Percentiles rank a stretch among this genome's conserved stretches.
phyloP scores from a whole-genome alignment of 2,797 vertebrate genomes.

The Melanogrammus aeglefinus region DNA sequence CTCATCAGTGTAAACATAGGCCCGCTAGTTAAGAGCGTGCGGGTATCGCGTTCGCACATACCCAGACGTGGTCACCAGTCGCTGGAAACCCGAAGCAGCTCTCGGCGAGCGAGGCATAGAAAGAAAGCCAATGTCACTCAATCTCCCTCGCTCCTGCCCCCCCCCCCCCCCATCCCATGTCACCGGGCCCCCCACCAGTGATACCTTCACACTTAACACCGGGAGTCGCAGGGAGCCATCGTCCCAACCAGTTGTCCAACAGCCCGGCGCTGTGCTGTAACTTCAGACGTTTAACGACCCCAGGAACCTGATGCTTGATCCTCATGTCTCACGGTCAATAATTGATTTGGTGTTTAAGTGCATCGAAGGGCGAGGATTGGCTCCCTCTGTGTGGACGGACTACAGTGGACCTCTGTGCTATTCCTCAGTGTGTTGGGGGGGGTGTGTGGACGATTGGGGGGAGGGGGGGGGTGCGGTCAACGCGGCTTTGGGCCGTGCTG shows the following conservation, averaged over 20 bases:
- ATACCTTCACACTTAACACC: background rate
- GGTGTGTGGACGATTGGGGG: too few relatives aligned
- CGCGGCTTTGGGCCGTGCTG: background rate
- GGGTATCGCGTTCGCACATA: slow-evolving; percentile 27
- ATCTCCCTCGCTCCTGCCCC: slow-evolving; percentile 41
- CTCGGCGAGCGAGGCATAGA: slow-evolving; percentile 38
- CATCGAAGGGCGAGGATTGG: too few relatives aligned
- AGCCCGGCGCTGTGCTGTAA: background rate
- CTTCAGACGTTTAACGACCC: background rate
- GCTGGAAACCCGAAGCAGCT: slow-evolving; percentile 43
- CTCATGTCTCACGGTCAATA: background rate
- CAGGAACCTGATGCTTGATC: background rate
- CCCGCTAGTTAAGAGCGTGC: background rate
- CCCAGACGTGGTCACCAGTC: slow-evolving; percentile 34
- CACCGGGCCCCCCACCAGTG: background rate
- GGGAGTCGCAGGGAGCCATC: background rate
- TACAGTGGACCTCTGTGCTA: too few relatives aligned
- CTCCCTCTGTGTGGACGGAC: background rate
- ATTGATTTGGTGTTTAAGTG: background rate
- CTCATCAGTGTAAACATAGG: background rate
- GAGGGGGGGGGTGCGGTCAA: background rate
- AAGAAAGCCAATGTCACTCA: slow-evolving; percentile 50
- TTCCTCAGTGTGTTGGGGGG: too few relatives aligned
- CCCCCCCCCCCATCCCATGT: slow-evolving; percentile 35
- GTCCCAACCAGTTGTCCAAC: background rate